phyloP scores from a whole-genome alignment of 2,797 vertebrate species.

The Fundulus diaphanus region DNA sequence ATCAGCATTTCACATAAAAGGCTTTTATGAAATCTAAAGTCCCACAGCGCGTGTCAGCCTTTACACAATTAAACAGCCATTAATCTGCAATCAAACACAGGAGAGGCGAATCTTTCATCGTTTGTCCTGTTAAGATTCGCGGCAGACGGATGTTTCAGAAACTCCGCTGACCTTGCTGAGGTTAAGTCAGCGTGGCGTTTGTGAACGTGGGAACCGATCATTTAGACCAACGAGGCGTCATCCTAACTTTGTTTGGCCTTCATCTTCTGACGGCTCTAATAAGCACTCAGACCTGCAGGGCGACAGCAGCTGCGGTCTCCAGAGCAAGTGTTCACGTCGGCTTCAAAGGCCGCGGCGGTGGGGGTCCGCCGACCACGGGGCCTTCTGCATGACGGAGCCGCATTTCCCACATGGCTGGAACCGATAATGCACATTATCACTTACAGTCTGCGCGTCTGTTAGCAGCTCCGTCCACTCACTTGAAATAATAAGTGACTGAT shows the following conservation, averaged over 20 bases:
- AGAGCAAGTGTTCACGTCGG: constrained; percentile 17
- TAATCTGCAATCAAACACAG: background rate
- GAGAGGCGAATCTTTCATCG: background rate
- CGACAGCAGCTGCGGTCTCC: background rate
- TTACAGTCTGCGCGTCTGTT: constrained; percentile 49
- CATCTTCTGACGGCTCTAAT: background rate
- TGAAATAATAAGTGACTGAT: constrained; percentile 58
- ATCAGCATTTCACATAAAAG: background rate
- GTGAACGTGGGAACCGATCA: background rate
- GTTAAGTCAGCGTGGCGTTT: background rate
- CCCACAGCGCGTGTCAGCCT: background rate
- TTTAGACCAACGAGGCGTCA: background rate
- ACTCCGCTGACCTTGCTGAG: background rate
- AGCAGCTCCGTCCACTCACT: constrained; percentile 42
- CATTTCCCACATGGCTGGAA: constrained; percentile 61
- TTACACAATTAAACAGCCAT: background rate
- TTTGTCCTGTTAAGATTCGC: background rate
- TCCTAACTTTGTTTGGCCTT: constrained; percentile 6
- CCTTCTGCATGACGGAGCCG: constrained; percentile 53
- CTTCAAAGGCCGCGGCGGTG: constrained; percentile 41
- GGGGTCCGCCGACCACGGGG: constrained; percentile 27
- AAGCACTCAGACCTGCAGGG: constrained; percentile 3
- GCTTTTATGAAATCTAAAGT: background rate
- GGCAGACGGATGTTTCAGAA: background rate
- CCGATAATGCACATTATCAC: constrained; percentile 59